Conservation (phyloP, 2,113 vertebrate species). For the Platichthys stellatus region DNA sequence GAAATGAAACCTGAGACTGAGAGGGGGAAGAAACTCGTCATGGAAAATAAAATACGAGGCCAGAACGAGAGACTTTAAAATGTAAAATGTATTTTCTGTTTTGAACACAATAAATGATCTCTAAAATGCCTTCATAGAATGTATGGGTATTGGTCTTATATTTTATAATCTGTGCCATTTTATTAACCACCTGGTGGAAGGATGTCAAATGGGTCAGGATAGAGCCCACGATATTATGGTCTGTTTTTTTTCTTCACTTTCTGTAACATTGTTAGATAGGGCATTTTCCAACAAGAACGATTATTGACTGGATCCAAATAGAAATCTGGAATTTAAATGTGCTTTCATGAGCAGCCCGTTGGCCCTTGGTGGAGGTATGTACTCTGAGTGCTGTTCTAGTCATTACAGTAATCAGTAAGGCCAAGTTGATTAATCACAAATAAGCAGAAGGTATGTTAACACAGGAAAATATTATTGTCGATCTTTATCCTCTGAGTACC, state of each 20-base stretch:
- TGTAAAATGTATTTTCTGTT: too few relatives aligned
- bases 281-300: too few relatives aligned
- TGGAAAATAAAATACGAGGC: not conserved
- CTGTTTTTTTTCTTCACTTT: too few relatives aligned
- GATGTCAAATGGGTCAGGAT: too few relatives aligned
- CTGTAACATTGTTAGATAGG: too few relatives aligned
- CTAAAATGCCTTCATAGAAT: constrained; percentile 45
- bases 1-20: constrained; percentile 16
- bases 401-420: not conserved
- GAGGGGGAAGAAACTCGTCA: not conserved
- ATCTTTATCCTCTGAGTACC: not conserved
- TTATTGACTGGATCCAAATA: too few relatives aligned
- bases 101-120: not conserved
- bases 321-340: too few relatives aligned
- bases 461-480: not conserved
- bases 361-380: too few relatives aligned
- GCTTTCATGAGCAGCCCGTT: too few relatives aligned
- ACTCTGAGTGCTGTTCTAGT: not conserved
- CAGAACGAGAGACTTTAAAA: too few relatives aligned
- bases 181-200: too few relatives aligned
- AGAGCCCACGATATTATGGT: too few relatives aligned
- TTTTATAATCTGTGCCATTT: constrained; percentile 9
- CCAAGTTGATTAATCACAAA: constrained; percentile 5
- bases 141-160: not conserved
- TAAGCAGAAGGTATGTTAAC: not conserved